These are phyloP conservation scores for Saccopteryx bilineata DNA, from an alignment of 2,113 vertebrate species.

Conservation along the genomic window DNA sequence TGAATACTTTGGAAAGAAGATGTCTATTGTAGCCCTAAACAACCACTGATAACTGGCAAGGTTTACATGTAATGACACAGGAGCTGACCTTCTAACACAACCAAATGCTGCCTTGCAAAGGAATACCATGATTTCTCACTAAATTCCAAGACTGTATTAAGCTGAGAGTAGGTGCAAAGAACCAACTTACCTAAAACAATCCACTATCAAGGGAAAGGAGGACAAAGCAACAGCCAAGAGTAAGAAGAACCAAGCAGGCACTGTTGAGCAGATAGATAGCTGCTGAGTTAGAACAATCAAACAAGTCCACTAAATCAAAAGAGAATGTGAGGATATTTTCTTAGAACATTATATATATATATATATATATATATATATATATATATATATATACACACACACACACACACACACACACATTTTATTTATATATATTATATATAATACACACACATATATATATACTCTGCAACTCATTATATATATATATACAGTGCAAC, in stretches of 20 bases:
- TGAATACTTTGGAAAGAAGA: background rate
- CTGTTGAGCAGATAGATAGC: background rate
- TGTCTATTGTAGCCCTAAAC: too few species aligned
- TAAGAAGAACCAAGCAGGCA: background rate
- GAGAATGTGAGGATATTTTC: background rate
- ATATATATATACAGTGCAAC: background rate
- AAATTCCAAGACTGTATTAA: background rate
- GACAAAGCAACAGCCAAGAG: background rate
- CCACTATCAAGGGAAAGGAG: background rate
- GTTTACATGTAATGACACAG: background rate
- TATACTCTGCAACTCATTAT: background rate
- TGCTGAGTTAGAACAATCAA: background rate
- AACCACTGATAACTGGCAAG: background rate
- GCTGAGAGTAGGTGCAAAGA: background rate
- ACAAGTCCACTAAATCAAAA: background rate
- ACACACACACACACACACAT: too few species aligned
- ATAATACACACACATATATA: background rate
- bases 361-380: rapidly evolving
- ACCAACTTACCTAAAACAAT: background rate
- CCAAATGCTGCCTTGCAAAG: background rate
- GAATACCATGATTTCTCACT: background rate
- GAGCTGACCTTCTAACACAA: background rate
- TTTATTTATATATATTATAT: too few species aligned
- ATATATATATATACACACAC: too few species aligned
- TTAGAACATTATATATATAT: background rate